Conservation (phyloP, 2,888 invertebrate species). For the Drosophila neutralis region DNA sequence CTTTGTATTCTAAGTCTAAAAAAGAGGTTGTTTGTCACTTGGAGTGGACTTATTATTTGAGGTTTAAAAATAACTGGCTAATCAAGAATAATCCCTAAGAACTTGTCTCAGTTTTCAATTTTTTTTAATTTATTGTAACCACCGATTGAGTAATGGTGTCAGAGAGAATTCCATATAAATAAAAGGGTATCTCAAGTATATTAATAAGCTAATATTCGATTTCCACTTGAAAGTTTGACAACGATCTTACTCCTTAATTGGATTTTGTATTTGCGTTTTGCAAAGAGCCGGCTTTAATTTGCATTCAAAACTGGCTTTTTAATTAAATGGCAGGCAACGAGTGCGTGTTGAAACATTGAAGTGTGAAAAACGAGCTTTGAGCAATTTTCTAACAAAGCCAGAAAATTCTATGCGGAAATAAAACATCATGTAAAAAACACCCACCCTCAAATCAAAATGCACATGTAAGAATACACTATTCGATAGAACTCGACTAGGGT, state of each 20-base stretch:
- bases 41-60: not conserved
- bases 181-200: not conserved
- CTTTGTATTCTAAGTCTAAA: conserved; percentile 3
- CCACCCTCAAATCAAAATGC: conserved; percentile 10
- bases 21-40: not conserved
- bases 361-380: conserved; percentile 44
- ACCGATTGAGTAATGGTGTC: not conserved
- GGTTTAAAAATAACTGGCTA: no score
- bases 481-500: not conserved
- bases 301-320: conserved; percentile 35
- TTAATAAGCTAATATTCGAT: not conserved
- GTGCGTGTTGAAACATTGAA: conserved; percentile 31
- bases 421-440: conserved; percentile 7
- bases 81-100: not conserved
- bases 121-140: not conserved
- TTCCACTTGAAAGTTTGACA: not conserved
- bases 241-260: not conserved
- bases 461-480: not conserved
- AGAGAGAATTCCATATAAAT: not conserved
- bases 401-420: conserved; percentile 11
- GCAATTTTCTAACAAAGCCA: conserved; percentile 37
- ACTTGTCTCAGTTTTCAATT: not conserved
- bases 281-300: conserved; percentile 29
- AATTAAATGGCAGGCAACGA: conserved; percentile 44
- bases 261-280: not conserved